Evolutionary conservation across 2,113 vertebrate species (phyloP), one percentile per base, ranked within the genome.

Genomic region (Sciurus niger): DNA sequence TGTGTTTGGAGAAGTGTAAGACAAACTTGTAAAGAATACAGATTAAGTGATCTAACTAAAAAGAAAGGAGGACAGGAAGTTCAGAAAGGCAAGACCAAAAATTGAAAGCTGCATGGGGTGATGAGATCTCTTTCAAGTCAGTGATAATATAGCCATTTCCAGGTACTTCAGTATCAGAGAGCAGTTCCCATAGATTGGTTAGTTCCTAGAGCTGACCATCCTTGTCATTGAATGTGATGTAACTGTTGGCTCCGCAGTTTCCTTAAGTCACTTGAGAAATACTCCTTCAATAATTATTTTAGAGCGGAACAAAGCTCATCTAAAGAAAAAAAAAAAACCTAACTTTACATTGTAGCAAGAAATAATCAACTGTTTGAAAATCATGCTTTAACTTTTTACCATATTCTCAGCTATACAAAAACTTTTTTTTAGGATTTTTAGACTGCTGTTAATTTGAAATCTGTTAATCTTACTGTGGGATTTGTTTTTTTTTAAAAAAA

Each of bases 361-460:
- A 96, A 96, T 93, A 77, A 89, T 90, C 94, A 89, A 88, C 76
- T 96, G 73, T 95, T 95, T 70, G 43, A 95, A 96, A 93, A 74
- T 92, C 79, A 90, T 93, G 95, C 72, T 97, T 90, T 97, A 80
- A 90, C 90, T 94, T 97, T 97, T 96, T 88, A 90, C 90, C 94
- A 90, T 90, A 60, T 89, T 93, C 32, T 96, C 82, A 93, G 48
- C 88, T 93, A 86, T 83, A 93, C 30, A 85, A 46, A 98, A 89
- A 58, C n/a, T 89, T 97, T 67, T 82, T 95, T 98, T 95, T 91
- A 97, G 96, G 91, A 85, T 92, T 92, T 97, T 95, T 95, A 96
- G 89, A 97, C 65, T 93, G 60, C 67, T 97, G 96, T 97, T 97
- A 93, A 97, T 97, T 97, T 98, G 89, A 93, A 96, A 96, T 97